Evolutionary conservation across 2,113 vertebrate genomes (phyloP).

Genomic region (Phoxinus phoxinus): DNA sequence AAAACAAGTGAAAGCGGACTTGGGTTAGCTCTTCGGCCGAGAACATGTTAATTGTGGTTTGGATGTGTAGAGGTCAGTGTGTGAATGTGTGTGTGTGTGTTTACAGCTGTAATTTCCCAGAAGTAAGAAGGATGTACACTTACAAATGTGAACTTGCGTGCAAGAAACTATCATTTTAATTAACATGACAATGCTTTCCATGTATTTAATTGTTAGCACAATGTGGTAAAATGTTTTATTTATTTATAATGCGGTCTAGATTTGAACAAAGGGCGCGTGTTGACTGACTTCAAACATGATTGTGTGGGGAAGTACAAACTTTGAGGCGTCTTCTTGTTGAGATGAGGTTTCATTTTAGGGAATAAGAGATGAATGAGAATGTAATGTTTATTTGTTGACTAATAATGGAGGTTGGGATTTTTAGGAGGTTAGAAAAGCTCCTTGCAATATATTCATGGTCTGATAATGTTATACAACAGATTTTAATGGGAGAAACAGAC

Average conservation of each 20-base stretch:
- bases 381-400: background rate
- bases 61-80: background rate
- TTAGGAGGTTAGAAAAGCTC: background rate
- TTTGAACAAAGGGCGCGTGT: background rate
- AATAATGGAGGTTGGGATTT: background rate
- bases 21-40: background rate
- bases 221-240: background rate
- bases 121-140: background rate
- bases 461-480: too few relatives aligned
- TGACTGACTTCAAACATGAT: background rate
- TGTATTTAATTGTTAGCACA: background rate
- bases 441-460: background rate
- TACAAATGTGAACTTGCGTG: background rate
- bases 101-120: background rate
- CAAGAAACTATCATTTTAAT: background rate
- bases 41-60: background rate
- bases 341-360: background rate
- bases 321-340: background rate
- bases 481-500: background rate
- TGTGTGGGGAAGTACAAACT: slow-evolving; percentile 3
- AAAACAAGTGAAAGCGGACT: background rate
- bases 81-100: background rate
- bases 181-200: background rate
- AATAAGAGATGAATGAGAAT: background rate
- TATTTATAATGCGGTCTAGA: background rate